phyloP scores from a whole-genome alignment of 2,113 vertebrate genomes.

The Nannospalax galili region DNA sequence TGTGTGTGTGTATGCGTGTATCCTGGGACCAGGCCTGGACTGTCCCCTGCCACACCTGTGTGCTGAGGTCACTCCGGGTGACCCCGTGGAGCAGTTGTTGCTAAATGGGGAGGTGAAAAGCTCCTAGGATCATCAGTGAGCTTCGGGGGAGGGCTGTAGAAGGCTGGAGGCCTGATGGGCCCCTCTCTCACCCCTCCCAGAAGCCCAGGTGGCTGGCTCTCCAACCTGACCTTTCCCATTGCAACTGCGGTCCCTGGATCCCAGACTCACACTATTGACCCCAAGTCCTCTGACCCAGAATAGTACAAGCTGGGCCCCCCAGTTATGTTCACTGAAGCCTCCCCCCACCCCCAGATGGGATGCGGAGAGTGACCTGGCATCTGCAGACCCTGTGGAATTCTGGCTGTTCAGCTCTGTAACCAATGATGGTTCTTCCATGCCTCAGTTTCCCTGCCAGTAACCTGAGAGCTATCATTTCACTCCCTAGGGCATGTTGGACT shows the following conservation, averaged over 20 bases:
- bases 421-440: not conserved
- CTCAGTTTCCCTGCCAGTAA: not conserved
- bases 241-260: not conserved
- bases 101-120: slow-evolving; percentile 83
- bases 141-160: not conserved
- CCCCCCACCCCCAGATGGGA: not conserved
- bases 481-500: not conserved
- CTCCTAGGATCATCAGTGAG: slow-evolving; percentile 62
- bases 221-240: slow-evolving; percentile 29
- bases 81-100: slow-evolving; percentile 52
- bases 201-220: slow-evolving; percentile 57
- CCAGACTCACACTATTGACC: not conserved
- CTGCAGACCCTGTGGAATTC: not conserved
- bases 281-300: not conserved
- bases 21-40: not conserved
- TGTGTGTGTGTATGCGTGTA: too few species aligned
- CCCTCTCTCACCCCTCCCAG: not conserved
- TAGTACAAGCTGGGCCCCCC: fast-evolving
- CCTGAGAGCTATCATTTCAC: not conserved
- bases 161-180: not conserved
- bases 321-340: not conserved
- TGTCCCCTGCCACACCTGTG: slow-evolving; percentile 44
- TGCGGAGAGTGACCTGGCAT: not conserved
- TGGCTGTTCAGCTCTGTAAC: not conserved
- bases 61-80: slow-evolving; percentile 70